A percentile compares a stretch with the other conserved stretches of the same genome.
Conservation (phyloP, 2,797 vertebrate species). For the Alosa sapidissima region DNA sequence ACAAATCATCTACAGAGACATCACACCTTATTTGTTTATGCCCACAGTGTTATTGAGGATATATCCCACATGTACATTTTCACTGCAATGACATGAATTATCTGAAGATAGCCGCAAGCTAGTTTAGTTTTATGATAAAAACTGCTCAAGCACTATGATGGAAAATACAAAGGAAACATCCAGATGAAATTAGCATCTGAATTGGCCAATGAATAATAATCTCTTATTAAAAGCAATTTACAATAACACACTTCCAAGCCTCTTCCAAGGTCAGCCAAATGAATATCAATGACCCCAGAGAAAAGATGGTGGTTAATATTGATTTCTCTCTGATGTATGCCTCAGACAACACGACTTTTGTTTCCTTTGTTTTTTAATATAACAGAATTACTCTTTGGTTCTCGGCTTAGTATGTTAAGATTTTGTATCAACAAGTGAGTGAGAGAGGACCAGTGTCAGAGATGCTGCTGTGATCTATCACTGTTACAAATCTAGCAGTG, state of each 20-base stretch:
- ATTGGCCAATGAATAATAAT: constrained; percentile 7
- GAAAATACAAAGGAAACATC: background rate
- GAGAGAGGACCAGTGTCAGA: background rate
- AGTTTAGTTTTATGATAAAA: background rate
- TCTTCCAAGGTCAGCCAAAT: background rate
- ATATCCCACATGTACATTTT: background rate
- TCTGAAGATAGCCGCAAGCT: background rate
- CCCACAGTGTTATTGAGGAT: background rate
- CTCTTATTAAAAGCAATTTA: background rate
- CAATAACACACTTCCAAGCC: background rate
- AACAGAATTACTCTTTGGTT: background rate
- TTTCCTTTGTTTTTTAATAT: background rate
- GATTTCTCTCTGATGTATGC: background rate
- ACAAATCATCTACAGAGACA: background rate
- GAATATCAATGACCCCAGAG: constrained; percentile 1
- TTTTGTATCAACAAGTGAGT: background rate
- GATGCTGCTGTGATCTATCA: background rate
- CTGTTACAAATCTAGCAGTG: background rate
- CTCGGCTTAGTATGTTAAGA: background rate
- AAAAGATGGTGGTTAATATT: background rate
- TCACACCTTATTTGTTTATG: background rate
- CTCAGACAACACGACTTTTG: background rate
- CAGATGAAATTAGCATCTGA: background rate
- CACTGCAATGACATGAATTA: background rate
- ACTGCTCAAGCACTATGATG: background rate